Evolutionary conservation across 2,888 invertebrate genomes (phyloP), one percentile per base, ranked within the genome.

Genomic region (Calliscelio sp.): DNA sequence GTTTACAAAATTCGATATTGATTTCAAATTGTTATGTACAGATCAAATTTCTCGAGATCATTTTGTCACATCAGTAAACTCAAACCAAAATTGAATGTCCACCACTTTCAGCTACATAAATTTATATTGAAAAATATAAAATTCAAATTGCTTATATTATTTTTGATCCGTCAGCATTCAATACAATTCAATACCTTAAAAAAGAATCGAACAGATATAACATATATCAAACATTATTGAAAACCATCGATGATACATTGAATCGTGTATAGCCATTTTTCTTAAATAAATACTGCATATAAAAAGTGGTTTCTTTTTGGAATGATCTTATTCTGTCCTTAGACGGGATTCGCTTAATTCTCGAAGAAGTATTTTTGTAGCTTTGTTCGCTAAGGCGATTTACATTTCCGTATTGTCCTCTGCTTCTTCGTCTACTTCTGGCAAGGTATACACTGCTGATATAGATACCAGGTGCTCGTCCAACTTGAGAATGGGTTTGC

Each of bases 351-450:
- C 49, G 61, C 24, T 44, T 68, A 46, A 71, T 51, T 65, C 59
- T 49, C 61, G 59, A 61, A 22, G 55, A 70, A 73, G 63, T 84
- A 71, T 32, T 73, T 80, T 65, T 53, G 24, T 81, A 53, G 59
- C 38, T 57, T 59, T 79, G 59, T 55, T 63, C 80, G 78, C 78
- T 71, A 78, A 79, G 73, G 82, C 80, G 77, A 79, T 85, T 90
- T 87, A 93, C 93, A 93, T 93, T 81, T 93, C 92, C 51, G 92
- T 92, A 86, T 93, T 93, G 79, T 93, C 93, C 85, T 93, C 93
- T 75, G 91, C 89, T 81, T 93, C 91, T 65, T 93, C 92, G 87
- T 93, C 93, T 84, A 93, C 90, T 81, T 93, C 92, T 49, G 93
- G 92, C 68, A 93, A 89, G 61, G 93, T 93, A 79, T 93, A 93